Conservation (phyloP, 2,888 invertebrate species). For the Strigamia transsilvanica region DNA sequence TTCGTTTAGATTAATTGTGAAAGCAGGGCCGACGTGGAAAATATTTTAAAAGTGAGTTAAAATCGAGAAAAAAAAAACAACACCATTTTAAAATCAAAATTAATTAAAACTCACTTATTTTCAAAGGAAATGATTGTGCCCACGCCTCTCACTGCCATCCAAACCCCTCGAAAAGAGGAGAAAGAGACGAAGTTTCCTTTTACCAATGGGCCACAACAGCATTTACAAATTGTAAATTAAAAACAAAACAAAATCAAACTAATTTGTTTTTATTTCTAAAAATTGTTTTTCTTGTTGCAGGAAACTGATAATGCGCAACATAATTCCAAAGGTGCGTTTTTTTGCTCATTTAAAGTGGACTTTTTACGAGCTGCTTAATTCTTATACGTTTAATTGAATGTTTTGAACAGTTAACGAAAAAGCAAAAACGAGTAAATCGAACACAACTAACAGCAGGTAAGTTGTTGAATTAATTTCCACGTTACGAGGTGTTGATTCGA, state of each 20-base stretch:
- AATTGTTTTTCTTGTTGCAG: neutral
- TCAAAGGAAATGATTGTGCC: constrained; percentile 56
- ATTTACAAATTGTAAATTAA: neutral
- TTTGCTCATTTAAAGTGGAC: neutral
- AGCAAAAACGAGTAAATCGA: neutral
- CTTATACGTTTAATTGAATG: neutral
- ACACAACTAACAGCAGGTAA: neutral
- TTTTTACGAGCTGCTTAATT: neutral
- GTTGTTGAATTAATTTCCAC: neutral
- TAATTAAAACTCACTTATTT: neutral
- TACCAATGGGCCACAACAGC: constrained; percentile 14
- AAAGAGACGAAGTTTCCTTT: constrained; percentile 54
- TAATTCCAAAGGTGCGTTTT: constrained; percentile 10
- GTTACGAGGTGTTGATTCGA: neutral
- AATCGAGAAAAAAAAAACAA: no score
- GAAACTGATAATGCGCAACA: neutral
- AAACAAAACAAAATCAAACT: neutral
- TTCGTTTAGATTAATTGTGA: constrained; percentile 2
- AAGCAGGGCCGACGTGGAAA: constrained; percentile 31
- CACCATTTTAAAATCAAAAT: neutral
- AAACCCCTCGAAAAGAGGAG: constrained; percentile 55
- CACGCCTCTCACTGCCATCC: constrained; percentile 54
- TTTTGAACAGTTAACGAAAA: constrained; percentile 4
- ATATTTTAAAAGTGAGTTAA: constrained; percentile 51
- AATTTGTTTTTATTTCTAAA: neutral